Conservation (phyloP, 2,888 invertebrate species). For the Volucella inflata region DNA sequence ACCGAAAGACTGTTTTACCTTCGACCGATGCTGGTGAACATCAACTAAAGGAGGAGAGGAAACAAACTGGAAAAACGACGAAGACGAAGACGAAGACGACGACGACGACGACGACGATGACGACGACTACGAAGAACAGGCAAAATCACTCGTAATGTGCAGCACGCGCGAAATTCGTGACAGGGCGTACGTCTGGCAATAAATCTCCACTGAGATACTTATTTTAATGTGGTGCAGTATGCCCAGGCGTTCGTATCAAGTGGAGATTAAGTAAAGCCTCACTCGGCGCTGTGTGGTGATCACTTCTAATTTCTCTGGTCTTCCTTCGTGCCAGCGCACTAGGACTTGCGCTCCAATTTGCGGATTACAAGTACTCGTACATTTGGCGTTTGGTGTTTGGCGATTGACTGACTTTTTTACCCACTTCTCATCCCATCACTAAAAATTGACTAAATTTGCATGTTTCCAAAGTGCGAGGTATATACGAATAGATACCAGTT, state of each 20-base stretch:
- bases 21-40: conserved; percentile 52
- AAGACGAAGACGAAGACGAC: conserved; percentile 50
- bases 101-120: conserved; percentile 66
- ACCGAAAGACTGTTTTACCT: conserved; percentile 55
- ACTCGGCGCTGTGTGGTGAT: conserved; percentile 63
- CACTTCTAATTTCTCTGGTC: conserved; percentile 75
- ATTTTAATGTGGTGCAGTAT: conserved; percentile 78
- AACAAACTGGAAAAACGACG: conserved; percentile 56
- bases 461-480: conserved; percentile 38
- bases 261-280: conserved; percentile 68
- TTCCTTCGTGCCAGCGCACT: conserved; percentile 61
- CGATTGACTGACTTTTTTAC: conserved; percentile 63
- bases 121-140: conserved; percentile 70
- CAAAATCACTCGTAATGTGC: conserved; percentile 77
- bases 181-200: conserved; percentile 79
- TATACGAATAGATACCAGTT: neutral
- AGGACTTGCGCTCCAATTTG: conserved; percentile 42
- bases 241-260: conserved; percentile 69
- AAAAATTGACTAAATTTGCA: conserved; percentile 63
- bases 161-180: conserved; percentile 80
- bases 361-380: conserved; percentile 10
- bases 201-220: conserved; percentile 77
- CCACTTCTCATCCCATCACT: conserved; percentile 8
- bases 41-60: conserved; percentile 52
- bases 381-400: conserved; percentile 38